Percentiles rank a stretch among this genome's conserved stretches.
Conservation (phyloP, 2,113 vertebrate genomes). For the Anoura caudifer region DNA sequence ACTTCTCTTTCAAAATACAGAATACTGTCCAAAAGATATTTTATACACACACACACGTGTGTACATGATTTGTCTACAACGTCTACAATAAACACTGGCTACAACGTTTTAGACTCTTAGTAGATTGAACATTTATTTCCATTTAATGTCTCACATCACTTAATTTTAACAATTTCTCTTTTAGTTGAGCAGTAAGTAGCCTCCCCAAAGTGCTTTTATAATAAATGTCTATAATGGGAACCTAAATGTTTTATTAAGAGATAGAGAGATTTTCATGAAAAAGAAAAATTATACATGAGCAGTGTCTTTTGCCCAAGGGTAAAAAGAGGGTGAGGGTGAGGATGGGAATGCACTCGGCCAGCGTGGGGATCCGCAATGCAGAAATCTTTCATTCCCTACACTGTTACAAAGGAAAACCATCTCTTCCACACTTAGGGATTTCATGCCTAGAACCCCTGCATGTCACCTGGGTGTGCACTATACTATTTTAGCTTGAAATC, state of each 20-base stretch:
- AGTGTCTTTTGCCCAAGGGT: not conserved
- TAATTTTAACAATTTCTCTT: constrained; percentile 25
- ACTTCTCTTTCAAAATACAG: constrained; percentile 10
- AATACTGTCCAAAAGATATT: not conserved
- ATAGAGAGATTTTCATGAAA: not conserved
- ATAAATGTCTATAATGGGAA: not conserved
- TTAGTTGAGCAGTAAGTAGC: not conserved
- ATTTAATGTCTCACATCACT: not conserved
- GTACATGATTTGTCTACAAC: not conserved
- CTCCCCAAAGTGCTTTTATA: constrained; percentile 6
- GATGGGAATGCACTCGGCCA: not conserved
- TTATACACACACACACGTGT: no score
- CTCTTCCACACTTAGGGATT: not conserved
- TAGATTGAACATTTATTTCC: not conserved
- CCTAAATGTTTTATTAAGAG: constrained; percentile 21
- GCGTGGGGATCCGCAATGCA: not conserved
- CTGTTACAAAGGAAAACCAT: not conserved
- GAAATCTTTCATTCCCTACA: not conserved
- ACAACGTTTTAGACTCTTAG: not conserved
- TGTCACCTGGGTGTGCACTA: not conserved
- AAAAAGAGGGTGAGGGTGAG: not conserved
- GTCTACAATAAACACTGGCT: not conserved
- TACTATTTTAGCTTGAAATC: not conserved
- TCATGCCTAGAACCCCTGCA: not conserved
- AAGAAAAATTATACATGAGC: not conserved